Percentiles rank a stretch among this genome's conserved stretches.
Evolutionary conservation across 2,113 vertebrate species (phyloP).

Genomic region (Pristiophorus japonicus): DNA sequence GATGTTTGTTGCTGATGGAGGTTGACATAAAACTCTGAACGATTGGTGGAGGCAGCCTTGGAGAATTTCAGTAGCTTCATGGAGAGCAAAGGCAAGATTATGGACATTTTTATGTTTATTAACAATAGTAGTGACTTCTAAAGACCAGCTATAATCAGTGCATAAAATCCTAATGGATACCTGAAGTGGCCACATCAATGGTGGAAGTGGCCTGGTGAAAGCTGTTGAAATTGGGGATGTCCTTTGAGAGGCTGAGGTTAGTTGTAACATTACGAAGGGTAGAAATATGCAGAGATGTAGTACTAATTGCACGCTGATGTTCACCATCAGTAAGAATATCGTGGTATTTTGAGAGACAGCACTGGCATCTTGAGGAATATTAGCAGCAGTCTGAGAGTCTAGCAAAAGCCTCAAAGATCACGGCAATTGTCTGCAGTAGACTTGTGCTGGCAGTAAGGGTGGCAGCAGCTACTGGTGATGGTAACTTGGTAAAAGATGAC

Average conservation of each 20-base stretch:
- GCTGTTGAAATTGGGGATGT: background rate
- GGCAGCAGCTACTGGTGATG: background rate
- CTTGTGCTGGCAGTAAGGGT: background rate
- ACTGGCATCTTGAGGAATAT: background rate
- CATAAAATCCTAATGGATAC: background rate
- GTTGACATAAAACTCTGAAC: too few relatives aligned
- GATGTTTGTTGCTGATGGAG: background rate
- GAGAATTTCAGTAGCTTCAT: background rate
- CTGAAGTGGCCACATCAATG: background rate
- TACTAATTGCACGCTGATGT: background rate
- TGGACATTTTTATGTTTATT: background rate
- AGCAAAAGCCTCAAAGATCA: background rate
- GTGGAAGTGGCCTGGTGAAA: background rate
- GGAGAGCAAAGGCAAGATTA: background rate
- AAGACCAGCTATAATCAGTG: background rate
- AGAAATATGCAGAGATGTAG: background rate
- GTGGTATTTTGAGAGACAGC: background rate
- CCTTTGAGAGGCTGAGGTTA: background rate
- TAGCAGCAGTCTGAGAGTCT: background rate
- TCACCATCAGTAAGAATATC: background rate
- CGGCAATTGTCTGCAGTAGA: background rate
- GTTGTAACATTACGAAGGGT: background rate
- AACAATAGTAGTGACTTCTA: background rate
- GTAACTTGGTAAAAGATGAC: background rate
- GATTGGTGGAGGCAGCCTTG: background rate